A percentile compares a stretch with the other conserved stretches of the same genome.
Evolutionary conservation across 2,888 invertebrate genomes (phyloP).

Genomic region (Pinctada fucata): DNA sequence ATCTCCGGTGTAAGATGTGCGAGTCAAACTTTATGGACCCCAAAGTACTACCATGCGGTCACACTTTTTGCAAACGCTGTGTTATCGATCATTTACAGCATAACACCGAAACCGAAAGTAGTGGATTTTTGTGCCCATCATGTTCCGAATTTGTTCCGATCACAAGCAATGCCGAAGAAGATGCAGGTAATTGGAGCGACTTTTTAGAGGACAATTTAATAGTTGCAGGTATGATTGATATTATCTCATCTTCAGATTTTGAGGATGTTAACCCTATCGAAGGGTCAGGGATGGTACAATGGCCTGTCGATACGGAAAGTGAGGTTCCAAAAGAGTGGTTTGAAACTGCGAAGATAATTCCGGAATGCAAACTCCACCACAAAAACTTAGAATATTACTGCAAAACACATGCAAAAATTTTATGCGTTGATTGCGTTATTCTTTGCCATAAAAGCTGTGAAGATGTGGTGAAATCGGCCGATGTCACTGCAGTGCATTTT

Average conservation of each 20-base stretch:
- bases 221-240: background rate
- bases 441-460: background rate
- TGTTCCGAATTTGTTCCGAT: background rate
- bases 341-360: background rate
- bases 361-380: background rate
- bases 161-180: background rate
- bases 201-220: background rate
- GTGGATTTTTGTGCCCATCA: background rate
- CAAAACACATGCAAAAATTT: background rate
- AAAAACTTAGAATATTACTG: constrained; percentile 2
- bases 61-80: background rate
- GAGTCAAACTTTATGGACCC: background rate
- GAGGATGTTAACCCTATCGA: background rate
- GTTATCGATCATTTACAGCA: background rate
- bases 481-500: background rate
- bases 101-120: background rate
- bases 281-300: background rate
- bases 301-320: background rate
- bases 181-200: background rate
- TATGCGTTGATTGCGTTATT: background rate
- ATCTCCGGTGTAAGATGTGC: background rate
- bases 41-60: background rate
- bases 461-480: background rate
- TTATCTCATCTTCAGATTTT: background rate
- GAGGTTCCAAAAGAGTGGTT: background rate